These are phyloP conservation scores for Dryas iulia DNA, from an alignment of 1,140 invertebrate species.

Conservation along the genomic window DNA sequence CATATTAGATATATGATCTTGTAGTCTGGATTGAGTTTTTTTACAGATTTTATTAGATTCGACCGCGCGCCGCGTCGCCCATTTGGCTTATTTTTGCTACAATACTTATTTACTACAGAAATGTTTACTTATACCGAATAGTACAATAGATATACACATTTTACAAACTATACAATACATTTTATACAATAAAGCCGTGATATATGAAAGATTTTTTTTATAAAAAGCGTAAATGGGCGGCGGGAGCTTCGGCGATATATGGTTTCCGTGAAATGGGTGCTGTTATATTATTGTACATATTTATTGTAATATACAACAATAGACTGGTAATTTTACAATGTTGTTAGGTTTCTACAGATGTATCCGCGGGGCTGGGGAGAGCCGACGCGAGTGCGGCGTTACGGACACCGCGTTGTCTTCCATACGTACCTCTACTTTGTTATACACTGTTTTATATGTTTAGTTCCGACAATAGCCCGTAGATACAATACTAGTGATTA, in stretches of 20 bases:
- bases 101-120: slow-evolving; percentile 64
- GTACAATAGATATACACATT: slow-evolving; percentile 75
- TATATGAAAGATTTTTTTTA: slow-evolving; percentile 70
- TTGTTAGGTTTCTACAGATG: slow-evolving; percentile 79
- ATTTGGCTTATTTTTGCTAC: slow-evolving; percentile 75
- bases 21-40: slow-evolving; percentile 79
- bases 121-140: slow-evolving; percentile 65
- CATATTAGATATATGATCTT: slow-evolving; percentile 79
- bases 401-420: slow-evolving; percentile 23
- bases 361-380: slow-evolving; percentile 50
- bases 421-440: slow-evolving; percentile 20
- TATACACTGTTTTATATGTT: slow-evolving; percentile 8
- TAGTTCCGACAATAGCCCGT: background rate
- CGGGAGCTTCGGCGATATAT: slow-evolving; percentile 43
- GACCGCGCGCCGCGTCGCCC: slow-evolving; percentile 58
- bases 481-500: too few species aligned
- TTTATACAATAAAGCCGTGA: slow-evolving; percentile 71
- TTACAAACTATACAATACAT: slow-evolving; percentile 74
- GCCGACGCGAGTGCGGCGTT: background rate
- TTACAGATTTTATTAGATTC: slow-evolving; percentile 76
- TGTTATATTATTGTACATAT: slow-evolving; percentile 78
- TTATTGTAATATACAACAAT: slow-evolving; percentile 78
- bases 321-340: slow-evolving; percentile 78
- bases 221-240: slow-evolving; percentile 60
- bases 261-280: slow-evolving; percentile 74